Evolutionary conservation across 2,888 invertebrate genomes (phyloP), one percentile per base, ranked within the genome.

Genomic region (Cordilura impudica): DNA sequence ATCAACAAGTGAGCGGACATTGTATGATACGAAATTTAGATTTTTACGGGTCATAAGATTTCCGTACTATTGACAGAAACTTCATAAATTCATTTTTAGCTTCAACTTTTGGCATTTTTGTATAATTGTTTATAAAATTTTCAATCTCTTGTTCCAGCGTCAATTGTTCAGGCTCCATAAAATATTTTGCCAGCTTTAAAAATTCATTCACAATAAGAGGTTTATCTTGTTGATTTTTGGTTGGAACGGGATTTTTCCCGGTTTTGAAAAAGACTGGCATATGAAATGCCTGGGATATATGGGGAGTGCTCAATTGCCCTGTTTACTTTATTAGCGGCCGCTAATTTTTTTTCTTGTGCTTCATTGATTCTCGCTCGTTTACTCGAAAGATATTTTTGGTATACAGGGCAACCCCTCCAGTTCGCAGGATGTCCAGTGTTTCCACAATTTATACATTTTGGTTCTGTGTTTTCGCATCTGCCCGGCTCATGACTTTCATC

Each of bases 61-160:
- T 14, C 18, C 39, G n/a, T 19, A 31, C 39, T 31, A 39, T 16
- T 12, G 18, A 16, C 12, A 60, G 21, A 3, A 60, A 21, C 8
- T n/a, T n/a, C 18, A 16, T 5, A 6, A 31, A 60, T 43, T 60
- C 60, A 12, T 10, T 39, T 60, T 43, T 60, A 12, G 60, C 60
- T 19, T 39, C 16, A 26, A 3, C 7, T 16, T 16, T 14, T 18
- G 63, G 12, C n/a, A 63, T 8, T 1, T 14, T 26, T 18, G 10
- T 47, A 18, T 63, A 63, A 2, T 14, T 4, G 3, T 1, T 6
- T 10, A 18, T 26, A 18, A 31, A 63, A 6, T 45, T 12, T 12
- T 14, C 4, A 7, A 61, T 23, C 14, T 61, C 23, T 12, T 43
- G 19, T 14, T 45, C 45, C 5, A 61, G 21, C 0, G 61, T 12